phyloP scores from a whole-genome alignment of 2,888 invertebrate genomes.

The Phaonia tiefii region DNA sequence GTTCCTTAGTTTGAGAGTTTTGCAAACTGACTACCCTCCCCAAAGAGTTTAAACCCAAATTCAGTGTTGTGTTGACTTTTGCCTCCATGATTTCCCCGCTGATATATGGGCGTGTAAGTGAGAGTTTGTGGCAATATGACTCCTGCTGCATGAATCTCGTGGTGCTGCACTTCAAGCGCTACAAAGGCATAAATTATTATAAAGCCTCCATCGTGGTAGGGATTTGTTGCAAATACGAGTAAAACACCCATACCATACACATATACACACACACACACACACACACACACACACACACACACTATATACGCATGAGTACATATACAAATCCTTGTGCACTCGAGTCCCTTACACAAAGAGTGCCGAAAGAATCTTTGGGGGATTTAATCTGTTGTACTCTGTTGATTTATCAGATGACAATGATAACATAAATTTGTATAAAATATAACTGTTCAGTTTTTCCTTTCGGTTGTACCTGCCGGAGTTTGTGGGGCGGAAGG shows the following conservation, averaged over 20 bases:
- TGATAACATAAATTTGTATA: slow-evolving; percentile 50
- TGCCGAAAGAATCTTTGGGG: slow-evolving; percentile 44
- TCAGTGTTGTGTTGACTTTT: slow-evolving; percentile 55
- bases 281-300: neutral
- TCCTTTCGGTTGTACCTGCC: slow-evolving; percentile 8
- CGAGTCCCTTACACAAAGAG: slow-evolving; percentile 14
- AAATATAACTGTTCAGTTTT: slow-evolving; percentile 53
- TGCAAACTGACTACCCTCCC: slow-evolving; percentile 2
- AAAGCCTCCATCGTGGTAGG: slow-evolving; percentile 42
- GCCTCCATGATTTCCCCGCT: slow-evolving; percentile 33
- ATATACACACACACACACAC: neutral
- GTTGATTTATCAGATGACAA: slow-evolving; percentile 57
- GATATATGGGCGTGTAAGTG: slow-evolving; percentile 17
- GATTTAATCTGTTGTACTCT: slow-evolving; percentile 37
- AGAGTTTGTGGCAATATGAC: slow-evolving; percentile 19
- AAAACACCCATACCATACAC: neutral
- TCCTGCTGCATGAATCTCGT: slow-evolving; percentile 34
- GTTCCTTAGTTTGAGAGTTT: slow-evolving; percentile 41
- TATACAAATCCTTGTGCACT: neutral
- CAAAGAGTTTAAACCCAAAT: slow-evolving; percentile 48
- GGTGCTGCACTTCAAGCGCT: slow-evolving; percentile 37
- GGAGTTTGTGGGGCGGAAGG: neutral
- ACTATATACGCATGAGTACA: neutral
- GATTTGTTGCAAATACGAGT: slow-evolving; percentile 25
- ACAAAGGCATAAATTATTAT: slow-evolving; percentile 64